Conservation (phyloP, 1,140 invertebrate species). For the Ips typographus region DNA sequence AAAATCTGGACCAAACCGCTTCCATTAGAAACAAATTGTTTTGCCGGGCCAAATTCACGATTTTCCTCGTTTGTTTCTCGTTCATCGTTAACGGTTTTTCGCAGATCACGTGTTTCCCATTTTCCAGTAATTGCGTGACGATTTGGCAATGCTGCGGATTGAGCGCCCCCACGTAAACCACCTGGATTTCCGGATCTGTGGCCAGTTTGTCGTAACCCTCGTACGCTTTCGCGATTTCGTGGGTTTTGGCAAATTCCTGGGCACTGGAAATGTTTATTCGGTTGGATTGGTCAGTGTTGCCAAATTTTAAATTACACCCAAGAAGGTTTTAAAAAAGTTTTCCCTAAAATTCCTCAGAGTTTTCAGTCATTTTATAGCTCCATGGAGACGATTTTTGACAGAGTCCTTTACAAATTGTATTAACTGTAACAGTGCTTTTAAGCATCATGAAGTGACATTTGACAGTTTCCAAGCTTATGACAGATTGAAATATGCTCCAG, state of each 20-base stretch:
- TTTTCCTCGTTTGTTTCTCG: constrained; percentile 61
- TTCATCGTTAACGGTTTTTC: constrained; percentile 83
- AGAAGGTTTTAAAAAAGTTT: too few relatives aligned
- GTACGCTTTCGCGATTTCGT: constrained; percentile 70
- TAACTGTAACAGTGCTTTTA: too few relatives aligned
- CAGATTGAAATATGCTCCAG: too few relatives aligned
- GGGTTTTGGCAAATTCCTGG: constrained; percentile 71
- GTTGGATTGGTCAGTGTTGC: too few relatives aligned
- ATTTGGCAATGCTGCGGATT: constrained; percentile 69
- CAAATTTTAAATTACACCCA: too few relatives aligned
- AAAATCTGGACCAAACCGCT: constrained; percentile 81
- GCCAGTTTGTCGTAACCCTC: constrained; percentile 76
- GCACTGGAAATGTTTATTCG: constrained; percentile 57
- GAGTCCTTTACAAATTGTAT: too few relatives aligned
- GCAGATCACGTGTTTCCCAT: constrained; percentile 79
- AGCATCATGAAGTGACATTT: too few relatives aligned
- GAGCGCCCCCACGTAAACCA: constrained; percentile 75
- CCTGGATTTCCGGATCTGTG: constrained; percentile 74
- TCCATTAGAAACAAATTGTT: constrained; percentile 82
- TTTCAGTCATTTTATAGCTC: too few relatives aligned
- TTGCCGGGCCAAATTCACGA: constrained; percentile 61
- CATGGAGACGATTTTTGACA: too few relatives aligned
- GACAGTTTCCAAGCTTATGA: too few relatives aligned
- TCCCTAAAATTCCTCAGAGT: too few relatives aligned
- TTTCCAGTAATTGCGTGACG: constrained; percentile 67